Base-by-base conservation (phyloP, 2,113 vertebrate genomes). In the Gambusia holbrooki region DNA sequence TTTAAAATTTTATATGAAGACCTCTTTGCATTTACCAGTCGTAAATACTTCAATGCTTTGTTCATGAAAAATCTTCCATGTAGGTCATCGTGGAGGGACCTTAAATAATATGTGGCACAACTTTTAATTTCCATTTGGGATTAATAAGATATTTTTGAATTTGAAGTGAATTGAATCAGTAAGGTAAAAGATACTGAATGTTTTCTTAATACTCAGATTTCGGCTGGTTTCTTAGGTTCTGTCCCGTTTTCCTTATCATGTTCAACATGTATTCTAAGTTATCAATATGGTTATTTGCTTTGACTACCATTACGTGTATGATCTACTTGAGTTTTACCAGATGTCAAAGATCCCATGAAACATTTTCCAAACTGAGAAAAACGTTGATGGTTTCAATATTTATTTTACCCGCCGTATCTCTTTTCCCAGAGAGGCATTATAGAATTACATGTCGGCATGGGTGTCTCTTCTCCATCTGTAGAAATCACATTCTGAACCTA, bases 391-490 rank as follows among this genome's bases (percentile, higher is more conserved):
- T 5, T 25, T 58, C 22, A 58, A 58, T 58, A 58, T 25, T 58
- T 58, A n/a, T 58, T 58, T 58, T 58, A 10, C 51, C 5, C 7
- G 22, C 22, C n/a, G 25, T 58, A n/a, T n/a, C 63, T 67, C 12
- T 66, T 83, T 79, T 73, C 77, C 69, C 42, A 65, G 69, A 87
- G 66, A 82, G 77, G 73, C 61, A 69, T 66, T 69, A 74, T 73
- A 60, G 66, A 82, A 83, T 77, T 67, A 70, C 81, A 77, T 69
- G 72, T 72, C 82, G n/a, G 79, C 71, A 74, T 13, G 70, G 78
- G 62, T 77, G 79, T 87, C 29, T 62, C 29, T 25, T 28, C 22
- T 37, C 12, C 3, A 10, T 62, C 6, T 42, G 33, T 3, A n/a
- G 69, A 74, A 25, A 25, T 8, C 17, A 37, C 12, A 1, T 62